These are phyloP conservation scores for Capreolus pygargus DNA, from an alignment of 2,113 vertebrate species.

Conservation along the genomic window DNA sequence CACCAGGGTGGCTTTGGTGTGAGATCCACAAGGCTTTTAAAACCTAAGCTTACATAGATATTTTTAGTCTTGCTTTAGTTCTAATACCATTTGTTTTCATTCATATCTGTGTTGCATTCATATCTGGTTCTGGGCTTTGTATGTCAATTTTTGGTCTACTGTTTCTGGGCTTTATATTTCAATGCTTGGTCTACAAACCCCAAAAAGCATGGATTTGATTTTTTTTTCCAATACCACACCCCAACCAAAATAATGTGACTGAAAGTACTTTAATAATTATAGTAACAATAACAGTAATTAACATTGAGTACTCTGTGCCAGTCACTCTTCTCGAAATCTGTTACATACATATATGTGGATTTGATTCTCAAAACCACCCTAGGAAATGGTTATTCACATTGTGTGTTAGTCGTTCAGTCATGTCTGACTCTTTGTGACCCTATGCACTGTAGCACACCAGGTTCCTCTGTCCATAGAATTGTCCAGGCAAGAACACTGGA, in stretches of 20 bases:
- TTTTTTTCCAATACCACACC: background rate
- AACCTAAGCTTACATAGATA: background rate
- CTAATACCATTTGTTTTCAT: background rate
- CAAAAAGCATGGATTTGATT: background rate
- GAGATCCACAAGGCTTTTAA: background rate
- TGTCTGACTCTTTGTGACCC: background rate
- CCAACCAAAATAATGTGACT: background rate
- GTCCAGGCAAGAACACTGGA: background rate
- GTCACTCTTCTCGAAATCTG: background rate
- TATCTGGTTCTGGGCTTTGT: background rate
- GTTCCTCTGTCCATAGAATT: background rate
- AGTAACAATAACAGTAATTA: background rate
- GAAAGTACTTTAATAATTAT: background rate
- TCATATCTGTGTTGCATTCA: background rate
- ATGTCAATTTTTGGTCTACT: background rate
- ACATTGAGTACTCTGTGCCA: background rate
- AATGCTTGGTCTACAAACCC: background rate
- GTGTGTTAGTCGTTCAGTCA: background rate
- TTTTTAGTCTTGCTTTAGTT: background rate
- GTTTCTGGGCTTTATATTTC: background rate
- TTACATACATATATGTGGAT: background rate
- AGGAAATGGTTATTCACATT: background rate
- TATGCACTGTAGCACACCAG: background rate
- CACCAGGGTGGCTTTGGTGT: background rate
- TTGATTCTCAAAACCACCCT: constrained; percentile 7